Conservation (phyloP, 2,797 vertebrate species). For the Squalus acanthias region DNA sequence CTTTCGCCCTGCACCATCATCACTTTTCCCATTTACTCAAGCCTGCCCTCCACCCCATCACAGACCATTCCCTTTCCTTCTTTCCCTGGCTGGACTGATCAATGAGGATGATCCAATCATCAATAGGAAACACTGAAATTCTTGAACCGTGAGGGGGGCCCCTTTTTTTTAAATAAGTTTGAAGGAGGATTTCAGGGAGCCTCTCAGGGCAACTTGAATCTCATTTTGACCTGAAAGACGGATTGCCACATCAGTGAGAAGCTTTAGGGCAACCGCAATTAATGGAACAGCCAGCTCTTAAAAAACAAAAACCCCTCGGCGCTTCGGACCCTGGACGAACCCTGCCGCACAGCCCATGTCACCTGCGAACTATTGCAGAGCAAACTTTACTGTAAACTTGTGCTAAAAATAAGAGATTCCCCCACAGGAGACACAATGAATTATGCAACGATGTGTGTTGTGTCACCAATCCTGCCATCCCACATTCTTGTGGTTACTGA, state of each 20-base stretch:
- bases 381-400: neutral
- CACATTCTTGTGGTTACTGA: neutral
- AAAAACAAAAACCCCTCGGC: neutral
- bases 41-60: neutral
- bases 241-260: neutral
- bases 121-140: too few relatives aligned
- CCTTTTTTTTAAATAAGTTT: too few relatives aligned
- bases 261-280: neutral
- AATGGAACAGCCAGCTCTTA: neutral
- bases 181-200: too few relatives aligned
- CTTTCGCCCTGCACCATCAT: neutral
- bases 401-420: neutral
- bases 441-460: neutral
- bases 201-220: neutral
- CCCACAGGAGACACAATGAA: neutral
- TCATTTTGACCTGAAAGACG: neutral
- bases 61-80: neutral
- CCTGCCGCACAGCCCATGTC: neutral
- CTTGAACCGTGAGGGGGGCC: too few relatives aligned
- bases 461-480: neutral
- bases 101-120: too few relatives aligned
- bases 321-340: neutral
- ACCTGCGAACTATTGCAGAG: neutral
- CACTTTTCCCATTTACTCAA: neutral
- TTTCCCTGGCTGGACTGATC: too few relatives aligned